phyloP scores from a whole-genome alignment of 1,140 invertebrate species.

The Pogonomyrmex californicus region DNA sequence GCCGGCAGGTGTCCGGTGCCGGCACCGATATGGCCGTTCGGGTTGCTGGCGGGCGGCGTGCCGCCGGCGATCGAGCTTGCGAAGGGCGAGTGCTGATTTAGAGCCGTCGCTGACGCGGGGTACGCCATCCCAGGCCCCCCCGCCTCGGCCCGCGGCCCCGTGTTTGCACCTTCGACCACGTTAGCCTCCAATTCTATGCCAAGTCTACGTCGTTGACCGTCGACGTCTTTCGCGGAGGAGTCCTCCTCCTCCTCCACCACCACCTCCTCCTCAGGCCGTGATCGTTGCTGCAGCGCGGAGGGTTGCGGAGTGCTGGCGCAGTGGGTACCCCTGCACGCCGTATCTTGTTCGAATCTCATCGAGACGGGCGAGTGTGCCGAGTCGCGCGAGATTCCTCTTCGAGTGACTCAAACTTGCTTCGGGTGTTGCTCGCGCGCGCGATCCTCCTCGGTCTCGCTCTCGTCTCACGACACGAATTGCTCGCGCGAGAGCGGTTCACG shows the following conservation, averaged over 20 bases:
- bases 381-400: conserved; percentile 85
- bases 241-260: conserved; percentile 79
- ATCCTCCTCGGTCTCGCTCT: conserved; percentile 11
- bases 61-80: conserved; percentile 75
- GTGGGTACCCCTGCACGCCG: conserved; percentile 87
- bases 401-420: conserved; percentile 80
- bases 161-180: conserved; percentile 84
- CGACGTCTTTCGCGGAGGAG: conserved; percentile 78
- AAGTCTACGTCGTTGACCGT: conserved; percentile 70
- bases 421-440: conserved; percentile 36
- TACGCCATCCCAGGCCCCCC: conserved; percentile 87
- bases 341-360: conserved; percentile 87
- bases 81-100: conserved; percentile 85
- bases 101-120: conserved; percentile 85
- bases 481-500: neutral
- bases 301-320: conserved; percentile 87
- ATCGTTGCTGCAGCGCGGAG: conserved; percentile 80
- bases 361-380: conserved; percentile 84
- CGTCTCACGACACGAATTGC: neutral
- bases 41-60: conserved; percentile 76
- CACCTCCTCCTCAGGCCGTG: conserved; percentile 71
- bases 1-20: conserved; percentile 88
- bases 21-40: conserved; percentile 80
- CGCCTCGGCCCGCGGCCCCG: conserved; percentile 85
- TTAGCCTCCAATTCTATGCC: conserved; percentile 80